phyloP scores from a whole-genome alignment of 1,140 invertebrate genomes.

The Neodiprion fabricii region DNA sequence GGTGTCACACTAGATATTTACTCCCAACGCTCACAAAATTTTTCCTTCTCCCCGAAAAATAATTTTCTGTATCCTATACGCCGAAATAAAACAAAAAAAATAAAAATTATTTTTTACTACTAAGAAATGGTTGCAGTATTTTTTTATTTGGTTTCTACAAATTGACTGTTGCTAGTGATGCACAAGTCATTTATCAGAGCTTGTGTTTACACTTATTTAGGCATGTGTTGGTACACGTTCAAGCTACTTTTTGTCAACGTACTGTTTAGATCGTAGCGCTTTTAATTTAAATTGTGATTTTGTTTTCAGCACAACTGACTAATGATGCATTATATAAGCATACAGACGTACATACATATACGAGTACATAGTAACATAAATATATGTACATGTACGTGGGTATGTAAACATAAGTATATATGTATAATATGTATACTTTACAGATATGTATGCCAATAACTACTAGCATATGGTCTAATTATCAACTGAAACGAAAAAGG shows the following conservation, averaged over 20 bases:
- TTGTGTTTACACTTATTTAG: background rate
- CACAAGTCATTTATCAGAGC: constrained; percentile 3
- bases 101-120: background rate
- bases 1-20: background rate
- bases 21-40: background rate
- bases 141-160: background rate
- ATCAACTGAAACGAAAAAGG: background rate
- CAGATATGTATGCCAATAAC: background rate
- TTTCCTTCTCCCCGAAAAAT: background rate
- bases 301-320: background rate
- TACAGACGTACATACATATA: too few species aligned
- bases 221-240: background rate
- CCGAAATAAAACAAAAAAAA: background rate
- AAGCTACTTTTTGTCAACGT: background rate
- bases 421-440: background rate
- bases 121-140: background rate
- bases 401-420: background rate
- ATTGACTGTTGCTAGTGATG: background rate
- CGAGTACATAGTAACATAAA: background rate
- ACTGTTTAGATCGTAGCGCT: background rate
- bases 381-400: background rate
- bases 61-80: background rate
- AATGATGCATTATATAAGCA: background rate
- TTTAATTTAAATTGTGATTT: background rate
- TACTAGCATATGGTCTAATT: constrained; percentile 3